Evolutionary conservation across 2,888 invertebrate species (phyloP).

Genomic region (Leptopilina drosophilae): DNA sequence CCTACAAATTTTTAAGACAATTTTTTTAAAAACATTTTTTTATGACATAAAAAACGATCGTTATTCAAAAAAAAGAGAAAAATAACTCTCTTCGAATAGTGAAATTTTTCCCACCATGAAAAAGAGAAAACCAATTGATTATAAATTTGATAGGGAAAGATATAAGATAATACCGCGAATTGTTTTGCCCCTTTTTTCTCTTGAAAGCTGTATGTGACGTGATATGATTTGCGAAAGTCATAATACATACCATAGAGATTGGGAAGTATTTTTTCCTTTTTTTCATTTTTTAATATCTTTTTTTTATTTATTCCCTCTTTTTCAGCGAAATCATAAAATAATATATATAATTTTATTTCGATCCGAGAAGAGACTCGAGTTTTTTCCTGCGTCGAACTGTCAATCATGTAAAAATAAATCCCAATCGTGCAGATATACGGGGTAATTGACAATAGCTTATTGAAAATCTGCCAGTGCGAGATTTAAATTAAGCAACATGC

Average conservation of each 20-base stretch:
- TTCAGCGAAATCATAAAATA: slow-evolving; percentile 38
- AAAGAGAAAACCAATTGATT: slow-evolving; percentile 9
- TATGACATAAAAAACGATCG: too few relatives aligned
- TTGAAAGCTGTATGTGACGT: slow-evolving; percentile 30
- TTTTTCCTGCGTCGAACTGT: slow-evolving; percentile 58
- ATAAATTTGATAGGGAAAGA: background rate
- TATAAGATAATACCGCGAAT: slow-evolving; percentile 9
- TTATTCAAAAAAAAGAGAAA: background rate
- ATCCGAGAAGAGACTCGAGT: slow-evolving; percentile 45
- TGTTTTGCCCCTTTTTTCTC: background rate
- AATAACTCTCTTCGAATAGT: background rate
- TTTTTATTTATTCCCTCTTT: slow-evolving; percentile 2
- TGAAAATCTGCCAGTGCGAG: slow-evolving; percentile 67
- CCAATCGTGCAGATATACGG: slow-evolving; percentile 65
- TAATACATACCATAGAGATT: slow-evolving; percentile 10
- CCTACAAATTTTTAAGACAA: too few relatives aligned
- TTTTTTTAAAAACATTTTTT: too few relatives aligned
- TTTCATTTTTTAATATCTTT: slow-evolving; percentile 3
- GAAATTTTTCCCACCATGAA: background rate
- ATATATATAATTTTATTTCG: slow-evolving; percentile 49
- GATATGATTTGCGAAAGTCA: slow-evolving; percentile 39
- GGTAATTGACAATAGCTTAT: slow-evolving; percentile 71
- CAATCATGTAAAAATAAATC: slow-evolving; percentile 69
- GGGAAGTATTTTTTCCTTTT: background rate
- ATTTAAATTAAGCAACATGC: slow-evolving; percentile 65